These are phyloP conservation scores for Noctua pronuba DNA, from an alignment of 2,888 invertebrate species.

Conservation along the genomic window DNA sequence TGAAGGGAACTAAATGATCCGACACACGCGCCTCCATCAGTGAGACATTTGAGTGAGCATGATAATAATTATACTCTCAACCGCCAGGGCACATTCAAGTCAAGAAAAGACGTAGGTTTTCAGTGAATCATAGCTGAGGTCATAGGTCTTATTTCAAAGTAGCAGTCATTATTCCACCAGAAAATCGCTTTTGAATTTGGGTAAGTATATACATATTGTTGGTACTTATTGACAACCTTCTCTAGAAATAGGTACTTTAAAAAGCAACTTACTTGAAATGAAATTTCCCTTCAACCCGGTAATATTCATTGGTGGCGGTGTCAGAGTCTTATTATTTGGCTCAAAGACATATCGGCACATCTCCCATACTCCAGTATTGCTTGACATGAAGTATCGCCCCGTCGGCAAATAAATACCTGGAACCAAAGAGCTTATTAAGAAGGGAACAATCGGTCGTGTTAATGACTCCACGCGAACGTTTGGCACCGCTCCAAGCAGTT, in stretches of 20 bases:
- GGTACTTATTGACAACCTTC: too few relatives aligned
- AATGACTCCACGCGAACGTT: constrained; percentile 62
- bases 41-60: too few relatives aligned
- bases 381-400: constrained; percentile 91
- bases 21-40: too few relatives aligned
- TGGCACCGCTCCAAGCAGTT: constrained; percentile 62
- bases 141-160: background rate
- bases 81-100: too few relatives aligned
- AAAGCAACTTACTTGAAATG: constrained; percentile 77
- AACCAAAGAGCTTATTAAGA: constrained; percentile 65
- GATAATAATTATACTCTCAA: too few relatives aligned
- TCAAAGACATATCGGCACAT: constrained; percentile 89
- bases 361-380: constrained; percentile 93
- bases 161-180: background rate
- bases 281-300: constrained; percentile 73
- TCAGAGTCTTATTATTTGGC: constrained; percentile 69
- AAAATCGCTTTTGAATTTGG: background rate
- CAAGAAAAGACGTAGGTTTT: too few relatives aligned
- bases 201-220: background rate
- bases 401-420: constrained; percentile 91
- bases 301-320: constrained; percentile 69
- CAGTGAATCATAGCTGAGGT: too few relatives aligned
- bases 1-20: too few relatives aligned
- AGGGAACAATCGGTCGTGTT: constrained; percentile 63
- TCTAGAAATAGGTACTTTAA: background rate